Evolutionary conservation across 1,140 invertebrate genomes (phyloP).

Genomic region (Cydia strobilella): DNA sequence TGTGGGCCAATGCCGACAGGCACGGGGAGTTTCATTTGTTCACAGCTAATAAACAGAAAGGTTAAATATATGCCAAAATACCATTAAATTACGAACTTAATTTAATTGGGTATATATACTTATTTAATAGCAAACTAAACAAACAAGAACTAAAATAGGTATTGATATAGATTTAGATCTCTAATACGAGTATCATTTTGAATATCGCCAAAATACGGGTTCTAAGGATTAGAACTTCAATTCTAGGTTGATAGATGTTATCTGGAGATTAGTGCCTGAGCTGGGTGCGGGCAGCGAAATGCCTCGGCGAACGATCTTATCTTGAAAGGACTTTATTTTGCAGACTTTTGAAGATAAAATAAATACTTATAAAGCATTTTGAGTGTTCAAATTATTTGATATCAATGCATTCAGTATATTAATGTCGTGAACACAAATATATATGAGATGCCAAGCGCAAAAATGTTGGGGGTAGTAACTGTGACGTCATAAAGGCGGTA

Average conservation of each 20-base stretch:
- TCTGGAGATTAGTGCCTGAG: neutral
- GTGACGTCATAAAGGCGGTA: too few relatives aligned
- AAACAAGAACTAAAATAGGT: neutral
- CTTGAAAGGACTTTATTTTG: neutral
- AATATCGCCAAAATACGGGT: neutral
- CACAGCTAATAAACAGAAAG: too few relatives aligned
- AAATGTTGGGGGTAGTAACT: too few relatives aligned
- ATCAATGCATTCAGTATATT: too few relatives aligned
- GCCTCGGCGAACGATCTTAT: constrained; percentile 1
- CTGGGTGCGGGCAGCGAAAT: constrained; percentile 4
- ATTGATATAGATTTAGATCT: neutral
- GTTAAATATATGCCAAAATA: too few relatives aligned
- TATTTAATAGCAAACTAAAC: neutral
- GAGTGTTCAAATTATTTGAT: neutral
- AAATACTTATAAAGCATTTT: neutral
- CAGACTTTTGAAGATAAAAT: neutral
- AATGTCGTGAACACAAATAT: too few relatives aligned
- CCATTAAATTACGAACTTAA: too few relatives aligned
- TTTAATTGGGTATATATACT: too few relatives aligned
- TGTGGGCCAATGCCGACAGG: too few relatives aligned
- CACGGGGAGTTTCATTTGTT: too few relatives aligned
- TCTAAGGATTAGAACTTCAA: neutral
- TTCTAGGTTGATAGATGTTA: constrained; percentile 10
- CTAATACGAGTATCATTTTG: neutral
- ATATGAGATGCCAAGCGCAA: too few relatives aligned